phyloP scores from a whole-genome alignment of 2,113 vertebrate species.

The Labrus mixtus region DNA sequence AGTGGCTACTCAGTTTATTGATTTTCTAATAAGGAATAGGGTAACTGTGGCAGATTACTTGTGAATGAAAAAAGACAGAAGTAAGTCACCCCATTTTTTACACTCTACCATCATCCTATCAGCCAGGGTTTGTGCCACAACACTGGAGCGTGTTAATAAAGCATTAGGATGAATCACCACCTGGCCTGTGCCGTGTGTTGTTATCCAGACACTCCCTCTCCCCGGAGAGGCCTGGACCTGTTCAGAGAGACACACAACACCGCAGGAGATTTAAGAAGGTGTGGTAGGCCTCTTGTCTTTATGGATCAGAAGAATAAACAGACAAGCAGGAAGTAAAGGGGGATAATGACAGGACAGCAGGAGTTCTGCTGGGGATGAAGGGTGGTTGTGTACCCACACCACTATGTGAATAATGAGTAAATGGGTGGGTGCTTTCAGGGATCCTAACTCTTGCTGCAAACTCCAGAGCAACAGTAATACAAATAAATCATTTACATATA shows the following conservation, averaged over 20 bases:
- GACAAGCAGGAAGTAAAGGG: conserved; percentile 25
- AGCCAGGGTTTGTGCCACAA: conserved; percentile 40
- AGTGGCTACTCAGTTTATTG: background rate
- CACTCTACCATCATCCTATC: background rate
- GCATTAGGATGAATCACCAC: conserved; percentile 65
- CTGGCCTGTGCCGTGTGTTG: conserved; percentile 37
- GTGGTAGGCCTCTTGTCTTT: conserved; percentile 20
- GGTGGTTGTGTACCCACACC: background rate
- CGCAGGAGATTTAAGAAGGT: conserved; percentile 33
- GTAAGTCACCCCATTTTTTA: background rate
- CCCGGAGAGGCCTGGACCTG: conserved; percentile 66
- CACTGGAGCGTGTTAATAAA: conserved; percentile 48
- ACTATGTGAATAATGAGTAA: background rate
- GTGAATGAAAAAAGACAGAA: background rate
- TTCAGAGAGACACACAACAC: conserved; percentile 49
- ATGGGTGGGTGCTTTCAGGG: background rate
- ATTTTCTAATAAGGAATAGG: background rate
- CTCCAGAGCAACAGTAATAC: too few species aligned
- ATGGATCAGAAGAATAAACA: conserved; percentile 50
- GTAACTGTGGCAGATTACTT: background rate
- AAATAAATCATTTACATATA: too few species aligned
- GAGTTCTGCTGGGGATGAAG: background rate
- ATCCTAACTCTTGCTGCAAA: background rate
- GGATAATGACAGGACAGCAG: conserved; percentile 27
- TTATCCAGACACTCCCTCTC: conserved; percentile 64